Conservation (phyloP, 2,888 invertebrate genomes). For the Lithosia quadra region DNA sequence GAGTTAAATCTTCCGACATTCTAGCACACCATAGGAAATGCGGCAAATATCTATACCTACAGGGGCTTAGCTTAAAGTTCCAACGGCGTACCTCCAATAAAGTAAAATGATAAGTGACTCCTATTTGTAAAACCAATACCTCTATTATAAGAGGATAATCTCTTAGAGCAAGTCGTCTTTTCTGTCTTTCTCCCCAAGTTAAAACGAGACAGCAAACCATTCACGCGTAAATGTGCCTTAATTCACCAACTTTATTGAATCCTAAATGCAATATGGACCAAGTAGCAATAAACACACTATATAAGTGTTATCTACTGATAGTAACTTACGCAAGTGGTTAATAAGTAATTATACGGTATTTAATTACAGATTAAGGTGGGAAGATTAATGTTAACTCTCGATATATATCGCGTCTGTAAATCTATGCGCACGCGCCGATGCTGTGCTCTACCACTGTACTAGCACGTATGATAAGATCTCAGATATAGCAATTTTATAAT, state of each 20-base stretch:
- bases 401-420: constrained; percentile 47
- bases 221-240: constrained; percentile 3
- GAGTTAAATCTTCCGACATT: too few relatives aligned
- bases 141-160: constrained; percentile 8
- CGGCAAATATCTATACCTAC: not conserved
- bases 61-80: not conserved
- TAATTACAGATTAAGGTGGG: constrained; percentile 47
- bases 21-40: too few relatives aligned
- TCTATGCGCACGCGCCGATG: constrained; percentile 49
- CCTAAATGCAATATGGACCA: constrained; percentile 11
- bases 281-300: constrained; percentile 24
- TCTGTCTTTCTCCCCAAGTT: constrained; percentile 4
- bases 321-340: constrained; percentile 42
- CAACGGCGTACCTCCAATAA: not conserved
- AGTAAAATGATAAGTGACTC: constrained; percentile 9
- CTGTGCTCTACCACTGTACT: constrained; percentile 47
- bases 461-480: constrained; percentile 58
- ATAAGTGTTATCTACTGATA: constrained; percentile 34
- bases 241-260: constrained; percentile 8
- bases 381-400: constrained; percentile 50
- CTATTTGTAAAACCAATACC: constrained; percentile 1
- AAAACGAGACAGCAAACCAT: constrained; percentile 9
- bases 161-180: not conserved
- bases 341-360: constrained; percentile 47
- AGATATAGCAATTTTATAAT: constrained; percentile 63